Percentiles rank a stretch among this genome's conserved stretches.
Conservation (phyloP, 2,888 invertebrate genomes). For the Cancer borealis region DNA sequence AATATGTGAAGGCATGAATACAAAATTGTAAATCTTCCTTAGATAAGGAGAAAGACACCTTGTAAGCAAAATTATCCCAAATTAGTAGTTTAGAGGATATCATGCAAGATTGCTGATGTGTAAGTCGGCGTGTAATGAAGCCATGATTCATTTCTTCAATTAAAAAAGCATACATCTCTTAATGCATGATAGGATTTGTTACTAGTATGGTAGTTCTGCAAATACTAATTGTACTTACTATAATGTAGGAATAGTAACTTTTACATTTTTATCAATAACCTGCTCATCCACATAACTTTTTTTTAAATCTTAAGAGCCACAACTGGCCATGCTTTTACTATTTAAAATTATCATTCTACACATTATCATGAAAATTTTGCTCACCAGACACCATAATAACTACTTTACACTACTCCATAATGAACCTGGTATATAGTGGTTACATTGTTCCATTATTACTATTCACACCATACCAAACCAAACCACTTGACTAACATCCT, state of each 20-base stretch:
- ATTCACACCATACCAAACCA: no score
- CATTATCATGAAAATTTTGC: not conserved
- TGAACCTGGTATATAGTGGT: no score
- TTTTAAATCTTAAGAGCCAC: not conserved
- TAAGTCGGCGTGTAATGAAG: not conserved
- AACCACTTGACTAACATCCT: no score
- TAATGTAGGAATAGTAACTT: no score
- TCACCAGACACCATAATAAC: not conserved
- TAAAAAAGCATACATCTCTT: not conserved
- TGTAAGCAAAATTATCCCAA: not conserved
- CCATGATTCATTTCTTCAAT: not conserved
- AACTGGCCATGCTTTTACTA: not conserved
- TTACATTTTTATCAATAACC: no score
- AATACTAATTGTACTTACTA: no score
- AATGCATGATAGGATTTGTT: not conserved
- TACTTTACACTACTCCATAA: not conserved
- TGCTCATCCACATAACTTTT: no score
- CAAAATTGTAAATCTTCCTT: not conserved
- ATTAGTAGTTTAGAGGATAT: not conserved
- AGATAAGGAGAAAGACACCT: not conserved
- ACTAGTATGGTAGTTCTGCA: not conserved
- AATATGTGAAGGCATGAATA: not conserved
- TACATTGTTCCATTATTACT: no score
- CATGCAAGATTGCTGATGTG: not conserved
- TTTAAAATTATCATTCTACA: not conserved